These are phyloP conservation scores for Penaeus chinensis DNA, from an alignment of 1,140 invertebrate genomes.

Conservation along the genomic window DNA sequence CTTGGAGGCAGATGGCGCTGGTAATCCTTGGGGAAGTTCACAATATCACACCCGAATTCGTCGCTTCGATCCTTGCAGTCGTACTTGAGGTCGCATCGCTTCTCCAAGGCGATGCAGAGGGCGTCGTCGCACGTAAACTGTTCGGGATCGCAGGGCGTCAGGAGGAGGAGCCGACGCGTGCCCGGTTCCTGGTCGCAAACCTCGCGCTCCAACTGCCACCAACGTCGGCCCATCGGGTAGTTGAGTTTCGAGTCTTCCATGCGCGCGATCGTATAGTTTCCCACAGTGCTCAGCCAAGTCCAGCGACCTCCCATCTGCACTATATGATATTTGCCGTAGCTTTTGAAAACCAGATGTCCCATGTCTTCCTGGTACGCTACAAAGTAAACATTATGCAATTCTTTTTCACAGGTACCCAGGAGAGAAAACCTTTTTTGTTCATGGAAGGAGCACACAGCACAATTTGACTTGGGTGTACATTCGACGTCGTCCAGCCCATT, in stretches of 20 bases:
- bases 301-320: conserved; percentile 27
- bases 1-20: conserved; percentile 52
- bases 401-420: conserved; percentile 54
- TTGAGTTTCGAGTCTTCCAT: conserved; percentile 24
- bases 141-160: conserved; percentile 36
- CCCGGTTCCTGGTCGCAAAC: conserved; percentile 41
- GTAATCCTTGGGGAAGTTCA: conserved; percentile 43
- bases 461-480: conserved; percentile 25
- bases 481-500: conserved; percentile 54
- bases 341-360: conserved; percentile 44
- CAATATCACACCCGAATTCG: conserved; percentile 74
- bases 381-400: conserved; percentile 55
- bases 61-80: conserved; percentile 81
- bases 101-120: conserved; percentile 68
- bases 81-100: conserved; percentile 74
- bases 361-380: conserved; percentile 48
- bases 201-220: conserved; percentile 35
- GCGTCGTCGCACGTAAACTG: conserved; percentile 70
- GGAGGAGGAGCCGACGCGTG: conserved; percentile 11
- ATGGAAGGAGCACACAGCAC: conserved; percentile 52
- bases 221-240: conserved; percentile 59
- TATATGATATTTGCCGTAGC: conserved; percentile 60
- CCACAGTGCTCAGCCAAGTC: conserved; percentile 26
- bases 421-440: conserved; percentile 42
- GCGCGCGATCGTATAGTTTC: conserved; percentile 38